Percentiles rank a stretch among this genome's conserved stretches.
These are phyloP conservation scores for Rhimphoctona megacephalus DNA, from an alignment of 2,888 invertebrate genomes.

Conservation along the genomic window DNA sequence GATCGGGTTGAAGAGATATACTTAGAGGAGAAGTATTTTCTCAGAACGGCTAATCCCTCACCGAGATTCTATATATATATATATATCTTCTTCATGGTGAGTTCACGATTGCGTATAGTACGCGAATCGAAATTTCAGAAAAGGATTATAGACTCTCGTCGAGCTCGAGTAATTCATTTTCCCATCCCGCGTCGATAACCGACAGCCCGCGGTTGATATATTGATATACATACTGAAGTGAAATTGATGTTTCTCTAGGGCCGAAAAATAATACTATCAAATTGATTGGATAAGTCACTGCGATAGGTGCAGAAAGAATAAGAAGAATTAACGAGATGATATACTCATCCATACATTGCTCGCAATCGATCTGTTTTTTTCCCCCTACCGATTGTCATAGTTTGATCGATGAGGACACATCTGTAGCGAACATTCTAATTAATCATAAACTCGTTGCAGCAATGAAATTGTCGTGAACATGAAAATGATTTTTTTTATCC, in stretches of 20 bases:
- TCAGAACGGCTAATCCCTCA: constrained; percentile 52
- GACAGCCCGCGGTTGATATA: constrained; percentile 3
- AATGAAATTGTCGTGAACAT: neutral
- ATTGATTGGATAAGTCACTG: constrained; percentile 43
- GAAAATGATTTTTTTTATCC: constrained; percentile 18
- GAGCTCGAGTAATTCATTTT: constrained; percentile 53
- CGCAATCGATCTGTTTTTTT: constrained; percentile 3
- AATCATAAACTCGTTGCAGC: neutral
- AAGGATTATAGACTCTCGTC: constrained; percentile 51
- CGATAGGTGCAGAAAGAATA: constrained; percentile 18
- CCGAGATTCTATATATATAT: constrained; percentile 27
- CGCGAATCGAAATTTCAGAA: constrained; percentile 56
- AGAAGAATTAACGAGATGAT: neutral
- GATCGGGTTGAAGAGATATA: constrained; percentile 22
- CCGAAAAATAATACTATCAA: constrained; percentile 40
- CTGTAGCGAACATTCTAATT: constrained; percentile 45
- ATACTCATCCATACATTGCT: neutral
- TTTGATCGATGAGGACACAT: constrained; percentile 50
- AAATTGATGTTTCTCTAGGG: constrained; percentile 34
- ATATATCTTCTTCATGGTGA: constrained; percentile 6
- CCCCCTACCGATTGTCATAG: constrained; percentile 16
- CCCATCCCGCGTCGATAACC: constrained; percentile 11
- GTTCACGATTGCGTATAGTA: constrained; percentile 6
- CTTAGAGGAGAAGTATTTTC: constrained; percentile 49
- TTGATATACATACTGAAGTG: neutral